Conservation (phyloP, 1,140 invertebrate genomes). For the Aphis gossypii region DNA sequence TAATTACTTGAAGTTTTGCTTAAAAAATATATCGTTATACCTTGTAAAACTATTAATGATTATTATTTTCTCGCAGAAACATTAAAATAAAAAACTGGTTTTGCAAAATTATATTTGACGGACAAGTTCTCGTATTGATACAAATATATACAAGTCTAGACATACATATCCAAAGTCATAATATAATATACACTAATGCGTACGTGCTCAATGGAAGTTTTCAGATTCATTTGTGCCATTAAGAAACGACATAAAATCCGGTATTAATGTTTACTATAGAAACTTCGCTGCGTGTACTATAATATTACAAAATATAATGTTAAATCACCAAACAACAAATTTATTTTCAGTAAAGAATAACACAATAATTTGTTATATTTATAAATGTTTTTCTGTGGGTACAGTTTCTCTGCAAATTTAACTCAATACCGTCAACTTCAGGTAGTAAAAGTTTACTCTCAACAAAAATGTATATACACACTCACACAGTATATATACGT, state of each 20-base stretch:
- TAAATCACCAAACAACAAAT: neutral
- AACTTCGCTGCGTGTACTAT: neutral
- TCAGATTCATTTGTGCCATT: neutral
- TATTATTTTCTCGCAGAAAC: neutral
- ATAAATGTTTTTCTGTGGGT: neutral
- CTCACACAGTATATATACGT: no score
- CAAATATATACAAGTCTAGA: neutral
- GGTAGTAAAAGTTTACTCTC: neutral
- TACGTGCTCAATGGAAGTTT: conserved; percentile 48
- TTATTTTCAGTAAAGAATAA: neutral
- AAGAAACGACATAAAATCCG: conserved; percentile 33
- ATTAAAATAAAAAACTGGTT: conserved; percentile 35
- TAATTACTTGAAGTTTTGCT: neutral
- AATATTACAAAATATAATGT: neutral
- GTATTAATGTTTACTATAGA: neutral
- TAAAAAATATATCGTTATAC: neutral
- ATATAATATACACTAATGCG: neutral
- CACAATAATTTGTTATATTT: neutral
- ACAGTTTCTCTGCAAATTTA: neutral
- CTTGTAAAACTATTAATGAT: neutral
- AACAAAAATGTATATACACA: neutral
- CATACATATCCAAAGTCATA: conserved; percentile 29
- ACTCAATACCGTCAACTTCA: neutral
- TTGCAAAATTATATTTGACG: neutral
- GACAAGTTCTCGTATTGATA: conserved; percentile 35